Evolutionary conservation across 2,113 vertebrate genomes (phyloP).

Genomic region (Megaleporinus macrocephalus): DNA sequence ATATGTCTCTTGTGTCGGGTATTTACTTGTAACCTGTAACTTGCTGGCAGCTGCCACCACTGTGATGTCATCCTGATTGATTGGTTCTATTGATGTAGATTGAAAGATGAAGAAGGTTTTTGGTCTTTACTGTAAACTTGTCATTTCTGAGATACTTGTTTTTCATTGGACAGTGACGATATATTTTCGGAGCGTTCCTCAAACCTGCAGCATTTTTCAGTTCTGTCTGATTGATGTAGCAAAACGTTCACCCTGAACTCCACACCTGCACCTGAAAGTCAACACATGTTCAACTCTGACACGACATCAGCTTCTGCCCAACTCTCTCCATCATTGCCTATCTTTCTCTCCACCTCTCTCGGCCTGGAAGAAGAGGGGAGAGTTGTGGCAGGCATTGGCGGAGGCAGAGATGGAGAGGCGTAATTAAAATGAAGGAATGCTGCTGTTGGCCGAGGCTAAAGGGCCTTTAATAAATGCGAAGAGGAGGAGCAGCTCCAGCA

Average conservation of each 20-base stretch:
- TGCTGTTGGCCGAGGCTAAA: constrained; percentile 13
- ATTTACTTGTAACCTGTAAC: constrained; percentile 87
- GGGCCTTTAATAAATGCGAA: constrained; percentile 13
- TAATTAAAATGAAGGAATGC: constrained; percentile 7
- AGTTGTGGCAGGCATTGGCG: background rate
- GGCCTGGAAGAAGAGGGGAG: background rate
- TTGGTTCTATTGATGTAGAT: too few species aligned
- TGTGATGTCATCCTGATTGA: constrained; percentile 75
- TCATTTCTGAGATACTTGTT: too few species aligned
- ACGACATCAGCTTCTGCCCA: background rate
- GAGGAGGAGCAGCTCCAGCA: background rate
- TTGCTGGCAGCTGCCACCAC: constrained; percentile 87
- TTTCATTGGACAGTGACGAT: too few species aligned
- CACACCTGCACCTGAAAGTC: background rate
- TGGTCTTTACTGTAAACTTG: too few species aligned
- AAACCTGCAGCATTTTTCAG: too few species aligned
- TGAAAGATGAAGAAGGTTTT: too few species aligned
- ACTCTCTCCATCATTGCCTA: background rate
- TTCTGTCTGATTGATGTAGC: background rate
- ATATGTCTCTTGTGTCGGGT: background rate
- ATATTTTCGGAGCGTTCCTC: too few species aligned
- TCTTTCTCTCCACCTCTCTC: background rate
- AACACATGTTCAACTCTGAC: constrained; percentile 14
- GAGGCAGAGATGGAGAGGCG: background rate
- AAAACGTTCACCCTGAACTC: background rate